Conservation (phyloP, 2,113 vertebrate species). For the Salvelinus alpinus region DNA sequence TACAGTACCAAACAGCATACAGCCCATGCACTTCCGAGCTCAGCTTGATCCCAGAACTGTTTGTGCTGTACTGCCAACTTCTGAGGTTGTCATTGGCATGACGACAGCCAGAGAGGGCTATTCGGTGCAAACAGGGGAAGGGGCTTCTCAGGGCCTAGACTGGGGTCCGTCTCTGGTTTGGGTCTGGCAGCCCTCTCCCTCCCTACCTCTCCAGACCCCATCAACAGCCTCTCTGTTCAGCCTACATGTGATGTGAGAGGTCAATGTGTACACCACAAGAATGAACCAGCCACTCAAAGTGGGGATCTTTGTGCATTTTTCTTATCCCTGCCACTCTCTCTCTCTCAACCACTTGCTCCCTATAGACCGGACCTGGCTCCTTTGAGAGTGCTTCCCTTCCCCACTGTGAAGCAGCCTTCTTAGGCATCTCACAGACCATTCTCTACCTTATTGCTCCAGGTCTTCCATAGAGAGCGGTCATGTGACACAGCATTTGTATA, state of each 20-base stretch:
- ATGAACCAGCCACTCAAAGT: constrained; percentile 68
- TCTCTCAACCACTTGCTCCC: constrained; percentile 53
- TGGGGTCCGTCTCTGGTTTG: too few species aligned
- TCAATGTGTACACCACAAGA: constrained; percentile 63
- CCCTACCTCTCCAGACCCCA: constrained; percentile 50
- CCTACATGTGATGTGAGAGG: constrained; percentile 62
- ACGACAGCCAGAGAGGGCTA: too few species aligned
- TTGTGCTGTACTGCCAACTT: too few species aligned
- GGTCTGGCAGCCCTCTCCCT: constrained; percentile 33
- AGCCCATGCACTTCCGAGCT: too few species aligned
- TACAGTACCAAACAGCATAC: too few species aligned
- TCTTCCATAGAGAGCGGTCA: constrained; percentile 52
- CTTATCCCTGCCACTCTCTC: constrained; percentile 33
- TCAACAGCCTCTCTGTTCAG: constrained; percentile 65
- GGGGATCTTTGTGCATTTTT: constrained; percentile 63
- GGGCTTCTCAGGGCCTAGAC: not conserved
- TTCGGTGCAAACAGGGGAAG: not conserved
- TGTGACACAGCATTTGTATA: constrained; percentile 54
- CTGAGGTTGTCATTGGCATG: too few species aligned
- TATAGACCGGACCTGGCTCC: constrained; percentile 65
- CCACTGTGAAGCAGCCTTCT: constrained; percentile 58
- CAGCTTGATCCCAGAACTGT: too few species aligned
- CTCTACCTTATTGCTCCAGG: constrained; percentile 63
- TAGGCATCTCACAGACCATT: constrained; percentile 58
- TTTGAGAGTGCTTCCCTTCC: constrained; percentile 54